Evolutionary conservation across 2,797 vertebrate genomes (phyloP).

Genomic region (Notamacropus eugenii): DNA sequence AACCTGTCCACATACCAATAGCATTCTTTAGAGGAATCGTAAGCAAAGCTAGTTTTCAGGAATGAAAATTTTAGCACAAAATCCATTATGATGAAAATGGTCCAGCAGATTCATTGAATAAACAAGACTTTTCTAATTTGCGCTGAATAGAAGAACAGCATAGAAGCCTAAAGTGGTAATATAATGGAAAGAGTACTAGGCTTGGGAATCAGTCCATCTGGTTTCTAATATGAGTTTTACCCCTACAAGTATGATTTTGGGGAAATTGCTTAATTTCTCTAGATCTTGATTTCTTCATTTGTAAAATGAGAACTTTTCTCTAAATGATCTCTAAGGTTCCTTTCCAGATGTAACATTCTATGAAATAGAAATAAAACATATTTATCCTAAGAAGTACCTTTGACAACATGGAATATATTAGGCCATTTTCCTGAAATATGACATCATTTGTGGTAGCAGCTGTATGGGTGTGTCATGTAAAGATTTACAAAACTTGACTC

Average conservation of each 20-base stretch:
- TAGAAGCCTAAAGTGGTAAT: background rate
- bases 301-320: constrained; percentile 59
- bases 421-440: constrained; percentile 76
- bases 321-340: constrained; percentile 14
- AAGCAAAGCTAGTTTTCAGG: constrained; percentile 82
- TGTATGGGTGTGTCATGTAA: constrained; percentile 73
- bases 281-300: background rate
- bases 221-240: background rate
- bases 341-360: constrained; percentile 64
- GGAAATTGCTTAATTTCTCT: background rate
- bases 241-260: background rate
- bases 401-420: constrained; percentile 82
- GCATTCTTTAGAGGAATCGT: constrained; percentile 83
- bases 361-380: constrained; percentile 81
- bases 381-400: constrained; percentile 78
- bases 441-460: constrained; percentile 78
- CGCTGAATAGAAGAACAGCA: background rate
- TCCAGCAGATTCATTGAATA: constrained; percentile 79
- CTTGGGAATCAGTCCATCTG: background rate
- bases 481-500: constrained; percentile 72
- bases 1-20: constrained; percentile 78
- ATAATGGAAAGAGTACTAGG: background rate
- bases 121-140: constrained; percentile 60
- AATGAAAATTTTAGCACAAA: constrained; percentile 74
- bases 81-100: constrained; percentile 81